Evolutionary conservation across 2,113 vertebrate species (phyloP).

Genomic region (Tragelaphus imberbis): DNA sequence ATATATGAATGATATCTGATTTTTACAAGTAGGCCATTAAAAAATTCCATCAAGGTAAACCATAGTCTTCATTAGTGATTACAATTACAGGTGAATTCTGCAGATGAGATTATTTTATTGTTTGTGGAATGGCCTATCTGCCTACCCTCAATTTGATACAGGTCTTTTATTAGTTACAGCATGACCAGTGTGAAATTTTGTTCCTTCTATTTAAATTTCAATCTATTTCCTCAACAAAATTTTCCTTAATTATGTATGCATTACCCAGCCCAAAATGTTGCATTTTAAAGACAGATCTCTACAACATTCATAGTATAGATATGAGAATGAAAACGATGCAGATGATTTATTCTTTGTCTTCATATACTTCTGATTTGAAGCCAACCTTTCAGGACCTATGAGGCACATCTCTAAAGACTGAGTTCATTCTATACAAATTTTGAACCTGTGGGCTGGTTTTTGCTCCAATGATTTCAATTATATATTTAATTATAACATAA

Average conservation of each 20-base stretch:
- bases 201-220: neutral
- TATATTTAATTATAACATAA: neutral
- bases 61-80: neutral
- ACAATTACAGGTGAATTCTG: neutral
- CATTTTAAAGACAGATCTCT: neutral
- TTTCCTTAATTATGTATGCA: neutral
- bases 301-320: neutral
- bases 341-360: neutral
- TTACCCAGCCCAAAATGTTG: neutral
- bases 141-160: neutral
- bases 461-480: neutral
- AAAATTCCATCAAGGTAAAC: neutral
- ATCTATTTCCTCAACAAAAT: neutral
- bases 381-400: neutral
- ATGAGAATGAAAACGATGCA: neutral
- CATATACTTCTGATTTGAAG: neutral
- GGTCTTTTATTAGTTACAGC: neutral
- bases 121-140: neutral
- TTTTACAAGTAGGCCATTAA: neutral
- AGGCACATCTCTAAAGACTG: neutral
- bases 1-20: neutral
- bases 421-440: neutral
- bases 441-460: neutral
- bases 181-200: neutral
- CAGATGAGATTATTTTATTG: neutral